Conservation (phyloP, 2,797 vertebrate genomes). For the Oryzias sinensis region DNA sequence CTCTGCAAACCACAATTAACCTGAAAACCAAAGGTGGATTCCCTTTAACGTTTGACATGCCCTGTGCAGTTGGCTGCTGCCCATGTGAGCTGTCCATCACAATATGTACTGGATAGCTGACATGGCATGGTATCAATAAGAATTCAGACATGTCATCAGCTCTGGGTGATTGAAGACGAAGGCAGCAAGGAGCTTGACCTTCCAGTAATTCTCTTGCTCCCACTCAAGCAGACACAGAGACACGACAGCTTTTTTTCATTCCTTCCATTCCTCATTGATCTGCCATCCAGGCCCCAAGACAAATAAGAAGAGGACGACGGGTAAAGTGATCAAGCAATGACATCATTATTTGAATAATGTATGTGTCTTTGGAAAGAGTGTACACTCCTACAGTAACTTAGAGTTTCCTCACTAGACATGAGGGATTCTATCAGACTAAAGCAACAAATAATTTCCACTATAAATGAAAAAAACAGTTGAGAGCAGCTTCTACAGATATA, state of each 20-base stretch:
- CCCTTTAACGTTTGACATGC: slow-evolving; percentile 29
- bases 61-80: slow-evolving; percentile 18
- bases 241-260: slow-evolving; percentile 45
- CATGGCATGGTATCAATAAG: slow-evolving; percentile 45
- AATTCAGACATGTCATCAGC: slow-evolving; percentile 55
- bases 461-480: slow-evolving; percentile 47
- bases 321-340: slow-evolving; percentile 74
- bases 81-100: slow-evolving; percentile 15
- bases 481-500: slow-evolving; percentile 7
- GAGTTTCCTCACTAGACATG: slow-evolving; percentile 67
- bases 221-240: slow-evolving; percentile 15
- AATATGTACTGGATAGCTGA: slow-evolving; percentile 37
- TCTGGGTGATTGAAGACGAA: slow-evolving; percentile 46
- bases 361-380: slow-evolving; percentile 27
- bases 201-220: slow-evolving; percentile 37
- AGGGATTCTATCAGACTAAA: slow-evolving; percentile 49
- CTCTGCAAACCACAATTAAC: slow-evolving; percentile 37
- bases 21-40: slow-evolving; percentile 41
- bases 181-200: slow-evolving; percentile 30
- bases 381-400: slow-evolving; percentile 54
- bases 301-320: slow-evolving; percentile 42
- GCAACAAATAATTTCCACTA: slow-evolving; percentile 50
- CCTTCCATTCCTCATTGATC: slow-evolving; percentile 74
- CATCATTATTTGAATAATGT: slow-evolving; percentile 54
- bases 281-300: slow-evolving; percentile 36